These are phyloP conservation scores for Hymenopus coronatus DNA, from an alignment of 2,888 invertebrate species.

Conservation along the genomic window DNA sequence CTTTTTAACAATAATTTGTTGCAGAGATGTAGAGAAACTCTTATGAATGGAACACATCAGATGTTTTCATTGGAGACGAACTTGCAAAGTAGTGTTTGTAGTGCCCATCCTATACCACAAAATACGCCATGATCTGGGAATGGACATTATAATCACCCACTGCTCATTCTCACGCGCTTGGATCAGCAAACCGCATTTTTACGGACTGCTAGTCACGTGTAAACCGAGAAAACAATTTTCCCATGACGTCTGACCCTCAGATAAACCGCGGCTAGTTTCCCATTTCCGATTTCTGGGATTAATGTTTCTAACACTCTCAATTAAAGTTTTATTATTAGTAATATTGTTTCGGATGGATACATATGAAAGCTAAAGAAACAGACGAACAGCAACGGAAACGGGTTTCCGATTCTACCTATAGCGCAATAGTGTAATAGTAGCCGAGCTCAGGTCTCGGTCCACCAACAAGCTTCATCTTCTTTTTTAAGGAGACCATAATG, in stretches of 20 bases:
- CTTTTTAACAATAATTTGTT: no score
- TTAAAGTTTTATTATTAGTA: background rate
- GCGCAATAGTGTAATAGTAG: no score
- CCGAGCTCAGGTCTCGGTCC: no score
- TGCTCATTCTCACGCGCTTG: background rate
- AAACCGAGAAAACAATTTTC: background rate
- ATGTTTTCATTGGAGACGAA: no score
- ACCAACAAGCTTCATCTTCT: no score
- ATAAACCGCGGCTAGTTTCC: background rate
- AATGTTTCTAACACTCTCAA: background rate
- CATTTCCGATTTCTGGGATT: background rate
- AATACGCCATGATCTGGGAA: background rate
- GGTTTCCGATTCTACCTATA: no score
- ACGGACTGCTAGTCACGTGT: background rate
- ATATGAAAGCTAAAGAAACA: background rate
- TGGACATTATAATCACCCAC: background rate
- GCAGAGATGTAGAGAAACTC: no score
- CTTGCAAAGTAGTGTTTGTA: no score
- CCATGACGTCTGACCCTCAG: background rate
- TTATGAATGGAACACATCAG: no score
- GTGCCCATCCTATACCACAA: background rate
- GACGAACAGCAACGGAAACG: background rate
- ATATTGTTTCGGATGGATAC: background rate
- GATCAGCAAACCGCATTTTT: background rate
- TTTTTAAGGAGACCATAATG: no score